Base-by-base conservation (phyloP, 2,113 vertebrate species). In the Takifugu bimaculatus region DNA sequence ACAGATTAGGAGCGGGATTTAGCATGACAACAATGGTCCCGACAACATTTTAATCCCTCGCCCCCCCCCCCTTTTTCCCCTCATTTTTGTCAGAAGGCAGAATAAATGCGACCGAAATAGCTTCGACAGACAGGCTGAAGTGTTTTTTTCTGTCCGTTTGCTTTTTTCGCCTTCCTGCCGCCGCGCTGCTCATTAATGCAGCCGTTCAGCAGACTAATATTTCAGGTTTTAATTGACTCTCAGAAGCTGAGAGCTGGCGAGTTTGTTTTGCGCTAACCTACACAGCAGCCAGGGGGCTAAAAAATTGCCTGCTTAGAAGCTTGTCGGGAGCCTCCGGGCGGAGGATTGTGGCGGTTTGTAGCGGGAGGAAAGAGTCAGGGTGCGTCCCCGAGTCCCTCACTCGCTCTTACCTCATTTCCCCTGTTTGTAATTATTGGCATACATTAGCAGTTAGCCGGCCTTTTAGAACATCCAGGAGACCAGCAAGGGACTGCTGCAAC, bases 1-100 rank as follows among this genome's bases (percentile, higher is more conserved):
- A 65, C 60, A 87, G 84, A 89, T 91, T 91, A 90, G 65, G 64
- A 80, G 78, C 68, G 67, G 81, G 84, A 84, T 90, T 91, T 87
- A 70, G 71, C 75, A 78, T 84, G 78, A 83, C 82, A 89, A 88
- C 90, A 87, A 84, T 89, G 77, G 77, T 78, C 85, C 82, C 70
- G 35, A 51, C 65, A 69, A 75, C 80, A 83, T 71, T 72, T 73
- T 88, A 90, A 91, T 90, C 72, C 76, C 70, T 57, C 65, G 13
- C 52, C 72, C 70, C 59, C 53, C 53, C 65, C 54, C 54, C 15
- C 13, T 48, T n/a, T 57, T 57, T 75, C 60, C 57, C 68, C 45
- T 60, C 65, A 49, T 26, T 72, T 48, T 80, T 72, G 68, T 82
- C 44, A 28, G 60, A 14, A 69, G 67, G 74, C 48, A 55, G 65